These are phyloP conservation scores for Rousettus madagascariensis DNA, from an alignment of 2,797 vertebrate genomes.

Conservation along the genomic window DNA sequence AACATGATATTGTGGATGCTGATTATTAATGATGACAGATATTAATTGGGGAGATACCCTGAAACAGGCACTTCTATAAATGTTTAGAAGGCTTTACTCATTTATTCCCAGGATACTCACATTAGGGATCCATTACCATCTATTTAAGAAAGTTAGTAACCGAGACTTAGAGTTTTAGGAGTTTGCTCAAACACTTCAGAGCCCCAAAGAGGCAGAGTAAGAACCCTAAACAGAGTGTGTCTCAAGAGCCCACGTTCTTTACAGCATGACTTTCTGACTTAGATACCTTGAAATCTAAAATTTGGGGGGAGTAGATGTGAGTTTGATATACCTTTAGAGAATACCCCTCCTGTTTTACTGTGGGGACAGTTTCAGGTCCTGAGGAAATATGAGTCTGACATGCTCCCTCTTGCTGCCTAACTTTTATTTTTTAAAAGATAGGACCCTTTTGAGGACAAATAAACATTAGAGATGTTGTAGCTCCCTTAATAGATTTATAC, in stretches of 20 bases:
- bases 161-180: background rate
- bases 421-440: background rate
- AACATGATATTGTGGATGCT: background rate
- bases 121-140: background rate
- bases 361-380: background rate
- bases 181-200: background rate
- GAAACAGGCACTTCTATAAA: background rate
- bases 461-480: background rate
- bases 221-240: background rate
- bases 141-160: background rate
- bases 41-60: background rate
- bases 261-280: no score
- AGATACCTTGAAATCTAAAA: background rate
- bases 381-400: background rate
- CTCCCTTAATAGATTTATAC: background rate
- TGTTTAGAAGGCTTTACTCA: background rate
- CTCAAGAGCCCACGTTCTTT: background rate
- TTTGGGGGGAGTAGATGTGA: rapidly evolving
- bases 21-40: background rate
- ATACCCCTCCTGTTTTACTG: background rate
- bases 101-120: background rate
- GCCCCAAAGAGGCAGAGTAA: background rate
- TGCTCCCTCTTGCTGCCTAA: background rate
- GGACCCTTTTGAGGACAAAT: background rate
- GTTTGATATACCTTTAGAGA: background rate